A percentile compares a stretch with the other conserved stretches of the same genome.
Conservation (phyloP, 1,140 invertebrate genomes). For the Meloidogyne floridensis region DNA sequence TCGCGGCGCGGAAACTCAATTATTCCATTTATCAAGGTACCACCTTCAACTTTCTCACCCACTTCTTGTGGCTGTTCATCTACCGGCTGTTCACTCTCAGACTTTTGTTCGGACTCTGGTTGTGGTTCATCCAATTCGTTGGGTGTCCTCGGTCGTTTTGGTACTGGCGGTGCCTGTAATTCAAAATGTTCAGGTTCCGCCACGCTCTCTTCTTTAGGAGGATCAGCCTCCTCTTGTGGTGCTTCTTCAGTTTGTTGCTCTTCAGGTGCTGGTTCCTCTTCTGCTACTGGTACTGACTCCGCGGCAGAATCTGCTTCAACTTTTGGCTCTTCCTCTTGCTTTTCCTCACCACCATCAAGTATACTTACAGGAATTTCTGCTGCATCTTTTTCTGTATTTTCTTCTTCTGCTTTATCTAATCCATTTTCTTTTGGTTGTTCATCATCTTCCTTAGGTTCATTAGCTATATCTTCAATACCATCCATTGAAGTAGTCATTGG, state of each 20-base stretch:
- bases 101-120: neutral
- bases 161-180: conserved; percentile 58
- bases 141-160: conserved; percentile 62
- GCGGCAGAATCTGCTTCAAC: neutral
- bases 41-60: neutral
- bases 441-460: neutral
- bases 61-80: conserved; percentile 7
- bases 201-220: conserved; percentile 34
- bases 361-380: conserved; percentile 48
- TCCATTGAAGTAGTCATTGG: conserved; percentile 64
- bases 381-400: conserved; percentile 23
- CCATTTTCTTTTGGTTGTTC: conserved; percentile 21
- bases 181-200: conserved; percentile 35
- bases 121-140: conserved; percentile 57
- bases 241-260: conserved; percentile 12
- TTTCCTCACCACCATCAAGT: conserved; percentile 33
- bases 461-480: conserved; percentile 56
- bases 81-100: conserved; percentile 20
- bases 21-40: neutral
- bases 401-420: conserved; percentile 18
- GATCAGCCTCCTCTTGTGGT: conserved; percentile 32
- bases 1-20: neutral
- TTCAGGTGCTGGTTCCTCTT: conserved; percentile 11
- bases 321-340: conserved; percentile 39
- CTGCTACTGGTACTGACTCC: conserved; percentile 1